Evolutionary conservation across 23 tunicate species (phyloP).

Genomic region (Ciona savignyi): DNA sequence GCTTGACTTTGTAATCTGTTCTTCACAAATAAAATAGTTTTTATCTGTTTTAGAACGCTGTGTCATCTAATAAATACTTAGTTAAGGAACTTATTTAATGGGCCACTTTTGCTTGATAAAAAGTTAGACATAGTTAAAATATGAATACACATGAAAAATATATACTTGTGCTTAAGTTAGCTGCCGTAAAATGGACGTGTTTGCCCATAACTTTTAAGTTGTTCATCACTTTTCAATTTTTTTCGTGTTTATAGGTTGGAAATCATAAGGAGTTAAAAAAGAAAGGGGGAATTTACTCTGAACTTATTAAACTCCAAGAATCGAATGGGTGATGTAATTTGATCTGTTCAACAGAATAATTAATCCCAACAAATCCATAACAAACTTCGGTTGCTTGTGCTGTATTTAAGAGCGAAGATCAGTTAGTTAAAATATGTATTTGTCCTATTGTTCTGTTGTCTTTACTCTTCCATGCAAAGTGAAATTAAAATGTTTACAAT

Average conservation of each 20-base stretch:
- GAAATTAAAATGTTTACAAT: no score
- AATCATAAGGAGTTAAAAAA: slow-evolving; percentile 58
- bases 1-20: no score
- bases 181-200: no score
- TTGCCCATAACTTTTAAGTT: no score
- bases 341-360: background rate
- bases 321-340: background rate
- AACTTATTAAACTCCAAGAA: slow-evolving; percentile 61
- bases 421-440: no score
- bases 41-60: background rate
- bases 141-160: background rate
- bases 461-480: no score
- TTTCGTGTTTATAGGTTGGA: slow-evolving; percentile 28
- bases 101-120: no score
- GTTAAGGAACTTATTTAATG: no score
- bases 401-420: no score
- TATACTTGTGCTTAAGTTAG: background rate
- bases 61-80: background rate
- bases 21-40: background rate
- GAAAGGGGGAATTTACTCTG: slow-evolving; percentile 45
- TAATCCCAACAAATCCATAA: no score
- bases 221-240: background rate
- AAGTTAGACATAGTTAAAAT: background rate
- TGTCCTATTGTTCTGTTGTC: no score
- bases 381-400: no score